A percentile compares a stretch with the other conserved stretches of the same genome.
phyloP scores from a whole-genome alignment of 2,888 invertebrate species.

The Meta bourneti region DNA sequence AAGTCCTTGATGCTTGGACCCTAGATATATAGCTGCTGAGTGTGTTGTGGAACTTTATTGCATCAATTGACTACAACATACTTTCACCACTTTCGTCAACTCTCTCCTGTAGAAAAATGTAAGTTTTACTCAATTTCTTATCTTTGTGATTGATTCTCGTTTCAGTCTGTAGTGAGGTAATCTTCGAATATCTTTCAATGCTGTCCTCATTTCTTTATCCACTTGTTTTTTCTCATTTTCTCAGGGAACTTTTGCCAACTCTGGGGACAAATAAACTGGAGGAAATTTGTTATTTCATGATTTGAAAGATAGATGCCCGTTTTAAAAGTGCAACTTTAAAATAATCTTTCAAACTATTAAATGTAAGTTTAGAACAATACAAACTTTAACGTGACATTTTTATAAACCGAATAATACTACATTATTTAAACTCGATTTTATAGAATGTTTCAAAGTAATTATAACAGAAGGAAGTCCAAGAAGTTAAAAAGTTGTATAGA shows the following conservation, averaged over 20 bases:
- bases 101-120: conserved; percentile 16
- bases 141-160: neutral
- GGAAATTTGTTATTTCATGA: neutral
- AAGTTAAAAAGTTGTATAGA: too few relatives aligned
- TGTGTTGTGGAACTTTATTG: conserved; percentile 1
- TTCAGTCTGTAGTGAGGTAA: too few relatives aligned
- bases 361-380: too few relatives aligned
- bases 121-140: conserved; percentile 5
- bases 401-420: too few relatives aligned
- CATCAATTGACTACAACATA: conserved; percentile 29
- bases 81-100: conserved; percentile 11
- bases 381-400: too few relatives aligned
- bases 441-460: too few relatives aligned
- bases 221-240: neutral
- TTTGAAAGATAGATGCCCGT: neutral
- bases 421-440: too few relatives aligned
- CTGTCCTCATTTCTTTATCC: neutral
- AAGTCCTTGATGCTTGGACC: conserved; percentile 52
- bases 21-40: conserved; percentile 42
- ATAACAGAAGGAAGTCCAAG: too few relatives aligned
- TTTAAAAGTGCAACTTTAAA: neutral
- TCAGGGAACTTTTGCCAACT: neutral
- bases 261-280: neutral
- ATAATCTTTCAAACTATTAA: neutral
- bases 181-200: too few relatives aligned